These are phyloP conservation scores for Paradisaea rubra DNA, from an alignment of 2,113 vertebrate species.

Conservation along the genomic window DNA sequence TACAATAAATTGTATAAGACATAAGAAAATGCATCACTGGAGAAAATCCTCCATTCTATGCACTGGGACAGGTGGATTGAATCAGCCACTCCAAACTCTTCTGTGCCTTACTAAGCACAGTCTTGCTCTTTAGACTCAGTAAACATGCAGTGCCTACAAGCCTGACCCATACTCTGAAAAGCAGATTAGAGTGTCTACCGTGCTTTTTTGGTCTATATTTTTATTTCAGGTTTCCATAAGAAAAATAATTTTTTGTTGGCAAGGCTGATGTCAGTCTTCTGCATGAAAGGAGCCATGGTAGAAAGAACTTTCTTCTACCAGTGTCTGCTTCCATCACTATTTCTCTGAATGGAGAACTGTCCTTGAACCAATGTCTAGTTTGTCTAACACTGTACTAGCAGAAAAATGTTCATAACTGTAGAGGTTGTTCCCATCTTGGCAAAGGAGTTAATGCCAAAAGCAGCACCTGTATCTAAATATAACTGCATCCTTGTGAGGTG, in stretches of 20 bases:
- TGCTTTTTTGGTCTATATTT: neutral
- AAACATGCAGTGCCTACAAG: neutral
- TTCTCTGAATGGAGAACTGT: neutral
- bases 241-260: neutral
- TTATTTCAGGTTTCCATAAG: neutral
- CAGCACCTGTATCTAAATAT: neutral
- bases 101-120: neutral
- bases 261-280: neutral
- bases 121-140: neutral
- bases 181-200: neutral
- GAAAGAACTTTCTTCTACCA: neutral
- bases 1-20: neutral
- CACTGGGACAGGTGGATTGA: neutral
- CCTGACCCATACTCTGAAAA: neutral
- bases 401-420: neutral
- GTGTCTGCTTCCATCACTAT: neutral
- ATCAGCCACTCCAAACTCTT: neutral
- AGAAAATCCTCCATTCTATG: neutral
- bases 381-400: neutral
- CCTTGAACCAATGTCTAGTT: neutral
- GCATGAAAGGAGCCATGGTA: neutral
- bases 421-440: neutral
- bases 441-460: neutral
- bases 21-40: neutral
- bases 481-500: neutral